Conservation (phyloP, 2,113 vertebrate genomes). For the Onychostoma macrolepis region DNA sequence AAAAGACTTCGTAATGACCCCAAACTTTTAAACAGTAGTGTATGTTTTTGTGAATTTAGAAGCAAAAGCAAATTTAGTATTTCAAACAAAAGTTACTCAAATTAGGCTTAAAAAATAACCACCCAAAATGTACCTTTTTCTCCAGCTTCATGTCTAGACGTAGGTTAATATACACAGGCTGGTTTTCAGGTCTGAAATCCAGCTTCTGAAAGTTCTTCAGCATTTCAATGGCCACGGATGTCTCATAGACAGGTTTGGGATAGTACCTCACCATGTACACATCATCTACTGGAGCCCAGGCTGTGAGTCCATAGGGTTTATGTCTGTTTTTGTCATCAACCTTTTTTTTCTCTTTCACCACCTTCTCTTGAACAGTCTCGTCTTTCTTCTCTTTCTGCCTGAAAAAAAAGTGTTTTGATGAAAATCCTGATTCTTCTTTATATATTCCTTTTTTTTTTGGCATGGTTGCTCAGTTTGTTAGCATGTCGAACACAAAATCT, state of each 20-base stretch:
- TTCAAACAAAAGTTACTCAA: background rate
- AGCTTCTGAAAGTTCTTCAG: constrained; percentile 85
- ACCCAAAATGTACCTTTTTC: constrained; percentile 84
- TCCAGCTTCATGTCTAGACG: constrained; percentile 85
- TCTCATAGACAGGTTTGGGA: constrained; percentile 66
- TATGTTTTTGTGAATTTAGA: background rate
- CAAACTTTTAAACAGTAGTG: background rate
- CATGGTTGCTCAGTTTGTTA: background rate
- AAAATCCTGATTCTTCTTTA: background rate
- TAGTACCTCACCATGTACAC: constrained; percentile 84
- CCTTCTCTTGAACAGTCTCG: constrained; percentile 60
- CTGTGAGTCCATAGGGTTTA: constrained; percentile 73
- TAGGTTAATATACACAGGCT: constrained; percentile 81
- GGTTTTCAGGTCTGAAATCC: constrained; percentile 82
- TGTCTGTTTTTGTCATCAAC: constrained; percentile 65
- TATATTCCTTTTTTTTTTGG: background rate
- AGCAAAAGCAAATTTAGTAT: background rate
- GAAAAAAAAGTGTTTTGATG: background rate
- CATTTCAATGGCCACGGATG: constrained; percentile 77
- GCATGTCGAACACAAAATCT: background rate
- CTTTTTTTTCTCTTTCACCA: constrained; percentile 59
- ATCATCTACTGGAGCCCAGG: constrained; percentile 80
- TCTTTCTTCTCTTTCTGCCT: constrained; percentile 58
- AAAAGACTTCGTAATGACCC: background rate
- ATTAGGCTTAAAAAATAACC: background rate